These are phyloP conservation scores for Balearica regulorum DNA, from an alignment of 2,797 vertebrate species.

Conservation along the genomic window DNA sequence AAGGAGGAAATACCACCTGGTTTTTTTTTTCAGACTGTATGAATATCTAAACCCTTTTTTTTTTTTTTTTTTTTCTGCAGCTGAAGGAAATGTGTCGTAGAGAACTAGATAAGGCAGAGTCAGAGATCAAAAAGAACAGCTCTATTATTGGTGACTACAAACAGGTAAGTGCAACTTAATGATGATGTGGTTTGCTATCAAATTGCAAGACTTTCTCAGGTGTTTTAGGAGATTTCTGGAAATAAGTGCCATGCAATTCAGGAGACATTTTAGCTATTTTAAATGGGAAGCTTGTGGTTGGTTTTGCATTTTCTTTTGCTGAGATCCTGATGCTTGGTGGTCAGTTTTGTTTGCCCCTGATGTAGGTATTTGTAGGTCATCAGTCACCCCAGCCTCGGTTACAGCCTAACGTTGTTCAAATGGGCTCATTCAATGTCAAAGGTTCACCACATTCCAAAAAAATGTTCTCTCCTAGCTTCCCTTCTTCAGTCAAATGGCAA, in stretches of 20 bases:
- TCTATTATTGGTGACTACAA: constrained; percentile 99
- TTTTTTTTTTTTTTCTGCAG: constrained; percentile 58
- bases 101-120: constrained; percentile 96
- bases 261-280: background rate
- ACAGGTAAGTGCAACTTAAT: constrained; percentile 80
- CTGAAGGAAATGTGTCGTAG: constrained; percentile 98
- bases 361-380: background rate
- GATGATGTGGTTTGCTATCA: background rate
- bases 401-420: background rate
- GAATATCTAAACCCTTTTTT: background rate
- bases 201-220: background rate
- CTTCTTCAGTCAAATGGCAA: background rate
- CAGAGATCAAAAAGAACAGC: constrained; percentile 96
- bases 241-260: background rate
- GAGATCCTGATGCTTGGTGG: background rate
- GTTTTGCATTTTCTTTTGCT: background rate
- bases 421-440: background rate
- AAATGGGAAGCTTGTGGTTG: background rate
- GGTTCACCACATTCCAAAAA: background rate
- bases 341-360: background rate
- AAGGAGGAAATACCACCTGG: background rate
- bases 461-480: background rate
- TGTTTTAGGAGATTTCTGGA: background rate
- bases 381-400: background rate
- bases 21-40: background rate